Evolutionary conservation across 2,888 invertebrate species (phyloP), one percentile per base, ranked within the genome.

Genomic region (Torymus auratus): DNA sequence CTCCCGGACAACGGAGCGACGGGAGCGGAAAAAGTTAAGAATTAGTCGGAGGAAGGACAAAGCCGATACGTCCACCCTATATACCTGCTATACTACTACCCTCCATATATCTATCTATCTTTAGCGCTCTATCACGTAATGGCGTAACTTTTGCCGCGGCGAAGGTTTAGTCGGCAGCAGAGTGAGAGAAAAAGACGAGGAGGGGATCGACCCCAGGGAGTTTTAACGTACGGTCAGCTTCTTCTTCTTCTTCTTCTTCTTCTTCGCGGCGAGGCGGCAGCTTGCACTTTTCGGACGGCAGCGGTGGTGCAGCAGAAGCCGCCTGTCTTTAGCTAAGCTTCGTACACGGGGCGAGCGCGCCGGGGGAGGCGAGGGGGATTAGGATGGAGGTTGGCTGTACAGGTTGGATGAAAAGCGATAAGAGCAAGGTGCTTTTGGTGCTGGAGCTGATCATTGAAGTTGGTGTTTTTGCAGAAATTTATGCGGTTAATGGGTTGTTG

Each of bases 191-290:
- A 61, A 78, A 79, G 69, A 82, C 28, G 70, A 60, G 20, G 7
- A 41, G n/a, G 14, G 79, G 83, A 83, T 84, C 83, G 85, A 84
- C 86, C 85, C 87, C 28, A 76, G 88, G 85, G 88, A 88, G 87
- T 88, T 89, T 89, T 88, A 89, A 89, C 88, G 87, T 89, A 89
- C 87, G 89, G 89, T 89, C 89, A 89, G 88, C 87, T 85, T 84
- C 58, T 53, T 60, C 62, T 52, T 15, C 72, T 62, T 65, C 76
- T 64, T 56, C 60, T 58, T 60, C 62, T 72, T 61, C 53, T 62
- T 28, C 14, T 5, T 28, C 14, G 15, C 10, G 17, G 52, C 12
- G 2, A 12, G 4, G 41, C 14, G n/a, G 11, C 64, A 14, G 55
- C 58, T 60, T 52, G 28, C 58, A 52, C 78, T 65, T 41, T 41